A percentile compares a stretch with the other conserved stretches of the same genome.
phyloP scores from a whole-genome alignment of 35 echinoderm and acorn worm species.

The Lytechinus pictus region DNA sequence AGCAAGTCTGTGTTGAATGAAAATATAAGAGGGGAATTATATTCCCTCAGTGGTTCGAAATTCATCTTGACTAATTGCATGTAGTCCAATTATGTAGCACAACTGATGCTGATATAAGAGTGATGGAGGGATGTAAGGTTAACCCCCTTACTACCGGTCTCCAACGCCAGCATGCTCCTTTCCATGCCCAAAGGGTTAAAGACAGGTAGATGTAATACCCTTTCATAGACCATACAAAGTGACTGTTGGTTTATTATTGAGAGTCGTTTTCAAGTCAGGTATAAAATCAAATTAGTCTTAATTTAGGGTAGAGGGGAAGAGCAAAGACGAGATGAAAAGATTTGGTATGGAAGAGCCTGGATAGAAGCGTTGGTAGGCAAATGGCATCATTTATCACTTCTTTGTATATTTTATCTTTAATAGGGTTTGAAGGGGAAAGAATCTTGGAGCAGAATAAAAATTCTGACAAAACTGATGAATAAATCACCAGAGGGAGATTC shows the following conservation, averaged over 20 bases:
- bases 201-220: neutral
- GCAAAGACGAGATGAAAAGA: neutral
- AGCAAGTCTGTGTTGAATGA: neutral
- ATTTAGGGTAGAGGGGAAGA: neutral
- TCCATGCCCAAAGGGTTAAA: neutral
- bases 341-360: neutral
- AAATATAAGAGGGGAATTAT: constrained; percentile 5
- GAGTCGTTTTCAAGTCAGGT: constrained; percentile 25
- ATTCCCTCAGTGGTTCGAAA: constrained; percentile 39
- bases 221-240: neutral
- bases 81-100: constrained; percentile 35
- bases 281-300: constrained; percentile 55
- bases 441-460: neutral
- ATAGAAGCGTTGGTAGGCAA: neutral
- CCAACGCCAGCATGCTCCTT: neutral
- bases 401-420: neutral
- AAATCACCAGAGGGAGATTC: neutral
- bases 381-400: constrained; percentile 28
- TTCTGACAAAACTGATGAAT: constrained; percentile 30
- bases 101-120: neutral
- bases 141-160: neutral
- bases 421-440: neutral
- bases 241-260: constrained; percentile 32
- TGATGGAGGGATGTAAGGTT: neutral
- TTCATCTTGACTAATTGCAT: constrained; percentile 49